Conservation (phyloP, 2,888 invertebrate genomes). For the Herminia tarsipennalis region DNA sequence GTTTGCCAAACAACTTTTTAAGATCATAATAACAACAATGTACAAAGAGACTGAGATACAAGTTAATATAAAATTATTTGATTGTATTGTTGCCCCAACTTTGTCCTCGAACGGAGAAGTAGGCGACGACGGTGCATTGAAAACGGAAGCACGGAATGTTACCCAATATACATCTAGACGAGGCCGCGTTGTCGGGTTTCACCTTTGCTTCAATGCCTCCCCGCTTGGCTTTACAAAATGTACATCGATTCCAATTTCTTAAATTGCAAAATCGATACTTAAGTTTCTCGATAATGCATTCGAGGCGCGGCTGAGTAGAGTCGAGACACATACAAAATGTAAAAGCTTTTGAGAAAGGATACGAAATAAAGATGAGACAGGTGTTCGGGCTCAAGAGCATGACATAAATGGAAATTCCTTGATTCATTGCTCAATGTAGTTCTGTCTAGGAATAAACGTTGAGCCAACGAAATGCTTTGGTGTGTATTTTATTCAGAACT, state of each 20-base stretch:
- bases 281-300: constrained; percentile 33
- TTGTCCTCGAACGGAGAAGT: constrained; percentile 33
- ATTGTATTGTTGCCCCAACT: constrained; percentile 4
- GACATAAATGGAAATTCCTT: too few relatives aligned
- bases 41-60: too few relatives aligned
- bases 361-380: constrained; percentile 39
- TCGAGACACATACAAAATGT: constrained; percentile 25
- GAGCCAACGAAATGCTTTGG: too few relatives aligned
- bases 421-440: constrained; percentile 38
- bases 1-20: too few relatives aligned
- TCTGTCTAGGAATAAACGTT: background rate
- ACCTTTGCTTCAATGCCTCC: constrained; percentile 70
- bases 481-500: too few relatives aligned
- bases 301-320: constrained; percentile 14
- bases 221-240: constrained; percentile 42
- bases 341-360: constrained; percentile 24
- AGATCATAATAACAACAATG: too few relatives aligned
- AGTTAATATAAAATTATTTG: background rate
- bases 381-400: constrained; percentile 36
- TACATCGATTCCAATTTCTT: constrained; percentile 45
- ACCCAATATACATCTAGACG: constrained; percentile 65
- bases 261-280: constrained; percentile 49
- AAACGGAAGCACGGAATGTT: constrained; percentile 77
- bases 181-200: constrained; percentile 70
- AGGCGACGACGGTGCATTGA: constrained; percentile 48